phyloP scores from a whole-genome alignment of 2,888 invertebrate species.

The Cancer borealis region DNA sequence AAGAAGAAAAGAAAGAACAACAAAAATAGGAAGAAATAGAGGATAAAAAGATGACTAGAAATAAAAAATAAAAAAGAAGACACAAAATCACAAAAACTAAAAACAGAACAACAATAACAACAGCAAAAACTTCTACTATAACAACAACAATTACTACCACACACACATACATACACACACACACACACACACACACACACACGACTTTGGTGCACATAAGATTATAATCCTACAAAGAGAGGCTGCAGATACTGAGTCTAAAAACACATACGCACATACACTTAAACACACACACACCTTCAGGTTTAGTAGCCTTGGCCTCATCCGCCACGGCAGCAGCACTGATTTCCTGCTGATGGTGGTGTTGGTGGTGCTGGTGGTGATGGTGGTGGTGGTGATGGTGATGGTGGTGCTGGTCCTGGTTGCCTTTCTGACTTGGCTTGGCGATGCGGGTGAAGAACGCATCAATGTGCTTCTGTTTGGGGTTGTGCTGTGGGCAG shows the following conservation, averaged over 20 bases:
- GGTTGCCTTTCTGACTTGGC: not conserved
- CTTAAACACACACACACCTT: not conserved
- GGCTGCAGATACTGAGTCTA: no score
- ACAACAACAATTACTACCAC: not conserved
- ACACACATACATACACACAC: not conserved
- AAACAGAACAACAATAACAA: not conserved
- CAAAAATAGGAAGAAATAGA: not conserved
- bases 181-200: not conserved
- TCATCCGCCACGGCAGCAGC: slow-evolving; percentile 70
- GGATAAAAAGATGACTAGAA: not conserved
- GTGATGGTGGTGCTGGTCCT: not conserved
- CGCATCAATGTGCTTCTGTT: slow-evolving; percentile 71
- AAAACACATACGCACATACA: no score
- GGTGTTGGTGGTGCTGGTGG: slow-evolving; percentile 34
- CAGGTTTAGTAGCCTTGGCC: slow-evolving; percentile 62
- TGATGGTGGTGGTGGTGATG: not conserved
- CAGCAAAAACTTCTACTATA: not conserved
- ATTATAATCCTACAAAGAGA: no score
- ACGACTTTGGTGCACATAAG: no score
- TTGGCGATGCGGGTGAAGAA: slow-evolving; percentile 66
- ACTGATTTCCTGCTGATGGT: slow-evolving; percentile 46
- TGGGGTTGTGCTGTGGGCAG: slow-evolving; percentile 47
- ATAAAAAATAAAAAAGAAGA: no score
- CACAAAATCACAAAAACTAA: no score
- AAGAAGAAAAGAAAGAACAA: not conserved